Conservation (phyloP, 2,113 vertebrate species). For the Cygnus buccinator region DNA sequence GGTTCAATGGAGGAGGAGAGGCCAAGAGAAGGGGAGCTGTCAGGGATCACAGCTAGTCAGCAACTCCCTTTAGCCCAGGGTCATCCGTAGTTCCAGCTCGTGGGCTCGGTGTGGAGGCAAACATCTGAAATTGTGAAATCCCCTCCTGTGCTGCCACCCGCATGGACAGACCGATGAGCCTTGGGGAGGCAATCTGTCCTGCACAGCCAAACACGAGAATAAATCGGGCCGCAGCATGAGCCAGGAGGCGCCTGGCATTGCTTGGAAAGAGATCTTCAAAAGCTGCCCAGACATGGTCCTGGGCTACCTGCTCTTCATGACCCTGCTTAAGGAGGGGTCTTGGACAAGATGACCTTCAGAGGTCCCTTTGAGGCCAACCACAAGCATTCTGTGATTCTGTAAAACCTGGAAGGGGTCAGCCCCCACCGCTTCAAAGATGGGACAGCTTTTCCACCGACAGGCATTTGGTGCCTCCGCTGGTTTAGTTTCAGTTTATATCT, state of each 20-base stretch:
- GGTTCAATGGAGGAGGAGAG: background rate
- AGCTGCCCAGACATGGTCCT: background rate
- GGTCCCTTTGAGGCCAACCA: background rate
- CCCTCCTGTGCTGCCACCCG: background rate
- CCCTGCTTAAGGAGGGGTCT: background rate
- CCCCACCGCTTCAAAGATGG: fast-evolving
- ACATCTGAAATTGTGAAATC: background rate
- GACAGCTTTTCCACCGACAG: background rate
- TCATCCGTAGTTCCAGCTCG: background rate
- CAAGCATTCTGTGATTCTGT: background rate
- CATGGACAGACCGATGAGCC: fast-evolving
- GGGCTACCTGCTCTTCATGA: background rate
- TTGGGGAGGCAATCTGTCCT: background rate
- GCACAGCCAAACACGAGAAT: background rate
- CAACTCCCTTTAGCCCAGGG: background rate
- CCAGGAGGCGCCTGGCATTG: background rate
- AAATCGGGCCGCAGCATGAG: background rate
- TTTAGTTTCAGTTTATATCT: background rate
- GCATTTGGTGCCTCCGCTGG: background rate
- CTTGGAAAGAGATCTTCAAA: background rate
- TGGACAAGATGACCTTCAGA: background rate
- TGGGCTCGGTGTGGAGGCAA: background rate
- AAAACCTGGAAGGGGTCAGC: background rate
- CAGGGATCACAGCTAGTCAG: background rate
- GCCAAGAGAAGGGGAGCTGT: background rate